These are phyloP conservation scores for Agelaius phoeniceus DNA, from an alignment of 2,113 vertebrate species.

Conservation along the genomic window DNA sequence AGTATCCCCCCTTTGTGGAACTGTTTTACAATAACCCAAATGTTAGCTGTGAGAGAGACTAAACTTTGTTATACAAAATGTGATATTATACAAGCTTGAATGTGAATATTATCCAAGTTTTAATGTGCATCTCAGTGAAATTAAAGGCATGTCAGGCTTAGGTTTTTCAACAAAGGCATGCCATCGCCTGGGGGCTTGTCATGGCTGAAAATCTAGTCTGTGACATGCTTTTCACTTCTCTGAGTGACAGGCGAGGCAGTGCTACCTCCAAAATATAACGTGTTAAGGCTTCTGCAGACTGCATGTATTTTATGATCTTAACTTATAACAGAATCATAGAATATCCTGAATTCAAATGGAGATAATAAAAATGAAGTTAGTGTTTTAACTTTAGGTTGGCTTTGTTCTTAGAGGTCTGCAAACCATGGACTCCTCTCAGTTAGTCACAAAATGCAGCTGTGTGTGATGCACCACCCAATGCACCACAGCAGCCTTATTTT, in stretches of 20 bases:
- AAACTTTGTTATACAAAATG: background rate
- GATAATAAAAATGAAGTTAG: background rate
- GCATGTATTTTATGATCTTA: background rate
- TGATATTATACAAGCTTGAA: background rate
- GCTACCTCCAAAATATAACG: background rate
- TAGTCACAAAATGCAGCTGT: background rate
- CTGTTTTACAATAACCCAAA: background rate
- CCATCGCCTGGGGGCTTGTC: conserved; percentile 12
- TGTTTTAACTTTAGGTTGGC: background rate
- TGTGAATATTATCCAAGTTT: conserved; percentile 2
- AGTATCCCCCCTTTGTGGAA: background rate
- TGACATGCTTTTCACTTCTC: conserved; percentile 47
- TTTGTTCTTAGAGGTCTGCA: background rate
- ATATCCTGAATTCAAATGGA: background rate
- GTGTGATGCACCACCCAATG: background rate
- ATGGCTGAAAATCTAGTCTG: conserved; percentile 15
- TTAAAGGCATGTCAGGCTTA: conserved; percentile 45
- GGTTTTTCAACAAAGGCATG: conserved; percentile 15
- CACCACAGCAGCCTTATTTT: background rate
- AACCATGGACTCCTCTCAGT: background rate
- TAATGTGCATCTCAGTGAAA: conserved; percentile 22
- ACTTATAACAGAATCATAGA: background rate
- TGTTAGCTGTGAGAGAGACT: background rate
- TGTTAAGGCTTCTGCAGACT: background rate
- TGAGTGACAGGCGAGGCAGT: background rate